These are phyloP conservation scores for Parotocinclus haroldoi DNA, from an alignment of 2,797 vertebrate genomes.

Conservation along the genomic window DNA sequence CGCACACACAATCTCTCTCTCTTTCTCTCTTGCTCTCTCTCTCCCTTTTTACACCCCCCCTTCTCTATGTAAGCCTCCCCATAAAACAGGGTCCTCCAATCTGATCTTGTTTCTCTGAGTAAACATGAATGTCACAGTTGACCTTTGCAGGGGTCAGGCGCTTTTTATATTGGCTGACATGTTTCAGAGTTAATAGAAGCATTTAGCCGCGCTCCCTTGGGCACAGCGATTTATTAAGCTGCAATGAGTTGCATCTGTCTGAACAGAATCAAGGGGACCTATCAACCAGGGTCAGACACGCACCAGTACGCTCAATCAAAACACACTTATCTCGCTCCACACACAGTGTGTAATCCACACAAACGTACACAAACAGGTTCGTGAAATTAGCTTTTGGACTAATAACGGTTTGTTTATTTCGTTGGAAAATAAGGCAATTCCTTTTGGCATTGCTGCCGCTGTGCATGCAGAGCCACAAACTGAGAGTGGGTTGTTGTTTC, in stretches of 20 bases:
- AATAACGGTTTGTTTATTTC: slow-evolving; percentile 26
- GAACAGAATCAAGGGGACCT: slow-evolving; percentile 68
- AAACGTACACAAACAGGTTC: slow-evolving; percentile 18
- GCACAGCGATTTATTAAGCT: slow-evolving; percentile 79
- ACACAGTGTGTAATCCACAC: slow-evolving; percentile 2
- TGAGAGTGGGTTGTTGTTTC: slow-evolving; percentile 44
- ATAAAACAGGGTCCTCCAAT: slow-evolving; percentile 76
- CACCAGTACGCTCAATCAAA: slow-evolving; percentile 51
- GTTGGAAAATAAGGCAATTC: slow-evolving; percentile 20
- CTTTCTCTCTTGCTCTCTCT: neutral
- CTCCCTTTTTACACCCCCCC: slow-evolving; percentile 38
- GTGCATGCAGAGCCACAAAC: slow-evolving; percentile 1
- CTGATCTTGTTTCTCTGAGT: slow-evolving; percentile 75
- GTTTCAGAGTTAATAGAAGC: slow-evolving; percentile 85
- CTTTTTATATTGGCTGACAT: slow-evolving; percentile 85
- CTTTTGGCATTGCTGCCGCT: slow-evolving; percentile 26
- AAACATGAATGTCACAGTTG: slow-evolving; percentile 83
- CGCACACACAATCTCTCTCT: too few species aligned
- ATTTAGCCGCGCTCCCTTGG: slow-evolving; percentile 76
- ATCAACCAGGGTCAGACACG: slow-evolving; percentile 68
- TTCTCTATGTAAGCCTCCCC: slow-evolving; percentile 67
- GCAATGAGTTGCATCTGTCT: slow-evolving; percentile 83
- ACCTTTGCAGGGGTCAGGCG: slow-evolving; percentile 80
- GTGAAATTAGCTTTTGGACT: slow-evolving; percentile 19
- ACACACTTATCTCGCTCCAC: slow-evolving; percentile 31